Evolutionary conservation across 2,113 vertebrate genomes (phyloP), one percentile per base, ranked within the genome.

Genomic region (Chauna torquata): DNA sequence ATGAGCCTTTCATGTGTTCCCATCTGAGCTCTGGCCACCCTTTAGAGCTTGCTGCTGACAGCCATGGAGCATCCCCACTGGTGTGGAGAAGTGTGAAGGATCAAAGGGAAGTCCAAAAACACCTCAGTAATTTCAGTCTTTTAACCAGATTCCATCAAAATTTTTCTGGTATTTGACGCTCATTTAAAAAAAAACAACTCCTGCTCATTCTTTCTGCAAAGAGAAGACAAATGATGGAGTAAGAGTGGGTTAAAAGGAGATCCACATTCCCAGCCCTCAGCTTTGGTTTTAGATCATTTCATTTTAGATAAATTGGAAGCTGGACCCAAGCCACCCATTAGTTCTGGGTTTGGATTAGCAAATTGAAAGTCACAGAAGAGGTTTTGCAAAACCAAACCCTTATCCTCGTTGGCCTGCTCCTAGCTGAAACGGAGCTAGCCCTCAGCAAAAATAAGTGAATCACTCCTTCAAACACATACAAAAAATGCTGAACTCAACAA

Each of bases 401-500:
- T 84, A 94, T 85, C 65, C 86, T 95, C 25, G 69, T 81, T 95
- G 86, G 88, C 82, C 47, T 50, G n/a, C 38, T 91, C 45, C 69
- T 77, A 78, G 77, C 82, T 93, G 80, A 77, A 94, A 88, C n/a
- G 40, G 71, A 96, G 71, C 45, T 95, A 69, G 77, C 85, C 90
- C 76, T 72, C 47, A 91, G 83, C 76, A 92, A 78, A 88, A 95
- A 59, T 25, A 68, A 83, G 80, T 68, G 76, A 95, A 55, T 93
- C 77, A 84, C 70, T 68, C 79, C 68, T 70, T 68, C 64, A 88
- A 95, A 91, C 50, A 78, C 62, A 88, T 76, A 55, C 12, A 34
- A 96, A 87, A 94, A 96, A 77, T 57, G 86, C 95, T 96, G 92
- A 96, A 78, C 82, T 96, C 90, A 57, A 93, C 92, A 88, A 86